Conservation (phyloP, 1,140 invertebrate genomes). For the Procambarus virginalis region DNA sequence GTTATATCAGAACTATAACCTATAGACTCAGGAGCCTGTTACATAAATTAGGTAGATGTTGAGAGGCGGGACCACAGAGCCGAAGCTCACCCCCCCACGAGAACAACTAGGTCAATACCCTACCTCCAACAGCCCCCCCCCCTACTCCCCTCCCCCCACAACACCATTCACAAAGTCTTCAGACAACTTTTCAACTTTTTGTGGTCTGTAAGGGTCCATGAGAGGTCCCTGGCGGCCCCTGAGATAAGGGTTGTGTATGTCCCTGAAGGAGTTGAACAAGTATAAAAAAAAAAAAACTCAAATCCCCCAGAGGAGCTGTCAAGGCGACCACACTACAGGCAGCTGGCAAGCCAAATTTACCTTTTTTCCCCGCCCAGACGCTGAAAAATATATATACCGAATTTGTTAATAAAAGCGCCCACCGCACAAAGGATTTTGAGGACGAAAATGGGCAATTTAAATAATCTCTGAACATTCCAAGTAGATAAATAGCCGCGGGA, state of each 20-base stretch:
- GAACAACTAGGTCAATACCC: too few species aligned
- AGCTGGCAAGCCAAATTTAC: too few species aligned
- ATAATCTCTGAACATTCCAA: background rate
- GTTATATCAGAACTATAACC: too few species aligned
- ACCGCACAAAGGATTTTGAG: background rate
- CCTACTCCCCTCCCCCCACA: background rate
- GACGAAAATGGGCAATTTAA: background rate
- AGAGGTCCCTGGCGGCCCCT: constrained; percentile 1
- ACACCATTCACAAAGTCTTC: background rate
- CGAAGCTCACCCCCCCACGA: too few species aligned
- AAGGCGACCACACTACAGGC: too few species aligned
- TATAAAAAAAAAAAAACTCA: background rate
- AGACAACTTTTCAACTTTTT: constrained; percentile 23
- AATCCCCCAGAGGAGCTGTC: background rate
- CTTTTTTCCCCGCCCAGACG: too few species aligned
- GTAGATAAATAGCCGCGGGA: background rate
- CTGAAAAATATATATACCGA: too few species aligned
- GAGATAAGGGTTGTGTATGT: constrained; percentile 28
- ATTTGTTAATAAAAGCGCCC: too few species aligned
- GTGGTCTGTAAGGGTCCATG: constrained; percentile 10
- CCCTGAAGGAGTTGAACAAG: constrained; percentile 23
- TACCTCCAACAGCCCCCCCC: background rate
- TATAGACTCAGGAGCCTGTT: too few species aligned
- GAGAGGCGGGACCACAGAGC: too few species aligned
- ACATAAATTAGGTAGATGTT: too few species aligned